These are phyloP conservation scores for Caenorhabditis angaria DNA, from an alignment of 2,888 invertebrate genomes.

Conservation along the genomic window DNA sequence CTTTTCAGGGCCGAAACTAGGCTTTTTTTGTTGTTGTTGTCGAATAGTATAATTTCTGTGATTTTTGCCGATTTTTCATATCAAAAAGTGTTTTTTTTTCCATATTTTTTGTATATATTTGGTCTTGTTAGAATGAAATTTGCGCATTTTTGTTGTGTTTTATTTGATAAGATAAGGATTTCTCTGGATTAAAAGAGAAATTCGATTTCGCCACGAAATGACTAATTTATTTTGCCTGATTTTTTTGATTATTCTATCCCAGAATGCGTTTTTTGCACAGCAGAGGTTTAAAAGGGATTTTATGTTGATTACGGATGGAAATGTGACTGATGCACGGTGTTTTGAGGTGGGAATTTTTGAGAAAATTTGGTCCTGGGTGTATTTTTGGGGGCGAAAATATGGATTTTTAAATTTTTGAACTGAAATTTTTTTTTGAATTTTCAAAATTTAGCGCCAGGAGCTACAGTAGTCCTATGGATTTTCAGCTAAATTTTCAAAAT, in stretches of 20 bases:
- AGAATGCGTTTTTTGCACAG: background rate
- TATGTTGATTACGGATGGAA: constrained; percentile 67
- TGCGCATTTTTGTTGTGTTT: background rate
- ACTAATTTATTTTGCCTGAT: background rate
- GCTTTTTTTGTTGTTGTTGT: no score
- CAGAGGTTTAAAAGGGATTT: constrained; percentile 64
- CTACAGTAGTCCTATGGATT: background rate
- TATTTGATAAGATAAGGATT: background rate
- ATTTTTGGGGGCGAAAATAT: no score
- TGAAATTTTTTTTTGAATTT: no score
- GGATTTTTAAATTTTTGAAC: no score
- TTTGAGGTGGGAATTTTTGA: constrained; percentile 57
- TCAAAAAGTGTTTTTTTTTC: background rate
- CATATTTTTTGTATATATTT: background rate
- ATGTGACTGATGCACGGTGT: constrained; percentile 64
- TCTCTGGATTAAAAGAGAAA: background rate
- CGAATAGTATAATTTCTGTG: background rate
- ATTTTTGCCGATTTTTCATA: background rate
- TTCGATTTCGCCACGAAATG: background rate
- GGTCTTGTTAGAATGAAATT: background rate
- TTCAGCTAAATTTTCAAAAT: background rate
- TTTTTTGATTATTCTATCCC: background rate
- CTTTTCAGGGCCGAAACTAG: no score
- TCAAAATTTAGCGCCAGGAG: no score
- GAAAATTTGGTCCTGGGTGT: no score